Evolutionary conservation across 2,113 vertebrate genomes (phyloP), one percentile per base, ranked within the genome.

Genomic region (Tapirus terrestris): DNA sequence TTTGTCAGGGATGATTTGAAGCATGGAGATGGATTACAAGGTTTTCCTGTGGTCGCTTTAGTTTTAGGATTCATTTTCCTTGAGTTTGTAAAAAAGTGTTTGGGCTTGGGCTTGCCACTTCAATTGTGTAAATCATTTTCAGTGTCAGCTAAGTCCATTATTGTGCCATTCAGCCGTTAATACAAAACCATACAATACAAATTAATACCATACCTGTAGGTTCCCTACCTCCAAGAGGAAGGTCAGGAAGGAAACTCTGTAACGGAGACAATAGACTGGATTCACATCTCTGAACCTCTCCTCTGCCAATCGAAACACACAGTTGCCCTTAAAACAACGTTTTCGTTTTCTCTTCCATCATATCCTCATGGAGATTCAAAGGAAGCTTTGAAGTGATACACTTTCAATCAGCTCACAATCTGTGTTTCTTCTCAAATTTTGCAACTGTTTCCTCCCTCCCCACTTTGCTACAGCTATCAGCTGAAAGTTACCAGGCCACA

Each of bases 391-490:
- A 89, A 61, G 43, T 76, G 36, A 65, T 29, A 48, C 16, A 5
- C 23, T 91, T 91, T 85, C 68, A 60, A 31, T 61, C 27, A 72
- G 36, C 76, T 76, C 58, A 21, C 4, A 33, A 67, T 39, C 36
- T n/a, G 12, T 60, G 29, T 63, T 76, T 98, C 60, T 85, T 96
- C 61, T 94, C 73, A 94, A 92, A n/a, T 39, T n/a, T 39, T 61
- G 7, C 5, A 25, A 27, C 43, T 72, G 39, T 91, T 56, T 3
- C 8, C 12, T 36, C 8, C 13, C 39, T 29, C 9, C 11, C 11
- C 3, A 8, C 33, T 12, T 81, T 53, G 75, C 67, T 70, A 72
- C 31, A 39, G 51, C 76, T 48, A 31, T 81, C 61, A 76, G 58
- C 18, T 89, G 45, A 68, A 89, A 76, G 20, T 63, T 39, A 81